phyloP scores from a whole-genome alignment of 2,113 vertebrate species.

The Pterocles orientalis region DNA sequence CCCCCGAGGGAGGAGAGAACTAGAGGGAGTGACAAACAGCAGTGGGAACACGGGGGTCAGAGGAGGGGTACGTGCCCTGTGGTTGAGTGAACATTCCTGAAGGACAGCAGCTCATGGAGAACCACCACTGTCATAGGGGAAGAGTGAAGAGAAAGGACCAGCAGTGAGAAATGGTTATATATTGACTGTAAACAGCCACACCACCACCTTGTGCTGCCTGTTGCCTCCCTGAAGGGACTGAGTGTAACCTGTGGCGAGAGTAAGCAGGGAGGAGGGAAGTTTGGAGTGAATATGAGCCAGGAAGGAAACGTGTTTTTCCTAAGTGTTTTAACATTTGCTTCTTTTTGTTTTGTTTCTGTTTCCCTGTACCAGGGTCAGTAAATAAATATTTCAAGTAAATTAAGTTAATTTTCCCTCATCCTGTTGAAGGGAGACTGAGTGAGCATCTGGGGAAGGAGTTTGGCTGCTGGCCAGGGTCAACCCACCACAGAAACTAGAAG shows the following conservation, averaged over 20 bases:
- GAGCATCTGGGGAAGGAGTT: not conserved
- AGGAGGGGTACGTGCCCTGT: not conserved
- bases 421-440: not conserved
- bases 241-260: accelerated
- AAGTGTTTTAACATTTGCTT: not conserved
- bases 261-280: not conserved
- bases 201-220: accelerated
- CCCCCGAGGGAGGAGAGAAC: not conserved
- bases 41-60: not conserved
- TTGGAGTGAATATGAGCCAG: not conserved
- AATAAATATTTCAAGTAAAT: not conserved
- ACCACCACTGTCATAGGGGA: accelerated
- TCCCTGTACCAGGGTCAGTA: not conserved
- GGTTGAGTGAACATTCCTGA: not conserved
- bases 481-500: not conserved
- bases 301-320: not conserved
- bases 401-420: not conserved
- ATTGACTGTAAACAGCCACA: not conserved
- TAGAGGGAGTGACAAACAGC: not conserved
- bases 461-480: not conserved
- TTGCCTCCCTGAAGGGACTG: not conserved
- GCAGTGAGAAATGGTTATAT: not conserved
- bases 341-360: not conserved
- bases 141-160: not conserved
- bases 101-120: not conserved